Base-by-base conservation (phyloP, 1,140 invertebrate genomes). In the Drosophila nigrodunni region DNA sequence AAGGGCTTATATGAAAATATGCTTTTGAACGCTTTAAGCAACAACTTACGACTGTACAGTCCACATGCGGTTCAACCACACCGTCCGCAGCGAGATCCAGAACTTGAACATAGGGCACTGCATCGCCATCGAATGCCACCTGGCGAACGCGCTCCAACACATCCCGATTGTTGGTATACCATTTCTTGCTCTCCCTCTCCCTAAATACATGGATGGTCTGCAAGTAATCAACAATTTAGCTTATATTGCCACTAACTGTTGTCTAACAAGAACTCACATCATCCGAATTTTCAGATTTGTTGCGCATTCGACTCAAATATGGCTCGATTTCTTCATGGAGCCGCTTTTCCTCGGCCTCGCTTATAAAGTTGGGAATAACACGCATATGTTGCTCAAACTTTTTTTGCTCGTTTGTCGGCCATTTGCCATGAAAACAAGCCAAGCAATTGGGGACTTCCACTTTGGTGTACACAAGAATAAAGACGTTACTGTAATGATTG, bases 281-380 rank as follows among this genome's bases (percentile, higher is more conserved):
- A 93, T 99, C 99, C 98, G 98, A 99, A 92, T 99, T 97, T 87
- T 97, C 95, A 92, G 94, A 96, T 93, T 99, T 97, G 93, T 99
- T 99, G 92, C 96, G 94, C 71, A 99, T 93, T 76, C 95, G 93
- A 92, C 96, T 97, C 82, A 99, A 94, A 72, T 97, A 96, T 0
- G 97, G 97, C 70, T 99, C 97, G 50, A 98, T 93, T 94, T 99
- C 98, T 39, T 94, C 93, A 1, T 98, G 87, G 2, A 99, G 91
- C 6, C 92, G 91, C 0, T 93, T 82, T 92, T 99, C 98, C 92
- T 99, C 98, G 7, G 94, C 92, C 69, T 94, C 93, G 8, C 93
- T 95, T 1, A 99, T 93, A 93, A 99, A 99, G 90, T 99, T 93
- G 2, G 94, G 92, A 58, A 95, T 83, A 35, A 98, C 93, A 34